Conservation (phyloP, 1,140 invertebrate genomes). For the Epicauta chinensis region DNA sequence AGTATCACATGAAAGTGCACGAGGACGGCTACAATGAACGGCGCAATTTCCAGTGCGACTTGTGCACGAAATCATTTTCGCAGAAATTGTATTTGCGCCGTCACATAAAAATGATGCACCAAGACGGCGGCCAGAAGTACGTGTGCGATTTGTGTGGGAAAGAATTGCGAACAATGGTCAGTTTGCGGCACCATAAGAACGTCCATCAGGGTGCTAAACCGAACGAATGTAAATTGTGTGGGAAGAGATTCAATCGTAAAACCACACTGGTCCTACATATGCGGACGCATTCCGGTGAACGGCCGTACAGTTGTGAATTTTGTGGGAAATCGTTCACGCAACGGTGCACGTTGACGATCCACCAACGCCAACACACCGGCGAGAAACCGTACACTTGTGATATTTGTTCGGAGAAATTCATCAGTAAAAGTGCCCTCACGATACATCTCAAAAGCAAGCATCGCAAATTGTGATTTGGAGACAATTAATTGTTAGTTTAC, state of each 20-base stretch:
- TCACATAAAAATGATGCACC: conserved; percentile 14
- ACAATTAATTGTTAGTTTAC: too few species aligned
- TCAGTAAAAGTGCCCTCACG: conserved; percentile 4
- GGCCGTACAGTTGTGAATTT: conserved; percentile 33
- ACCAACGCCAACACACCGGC: conserved; percentile 2
- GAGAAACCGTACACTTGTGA: conserved; percentile 2
- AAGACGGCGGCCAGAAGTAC: conserved; percentile 10
- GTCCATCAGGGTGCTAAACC: conserved; percentile 2
- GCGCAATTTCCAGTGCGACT: conserved; percentile 44
- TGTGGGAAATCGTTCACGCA: conserved; percentile 15
- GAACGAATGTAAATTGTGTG: background rate
- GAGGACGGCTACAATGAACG: conserved; percentile 26
- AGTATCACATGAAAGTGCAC: conserved; percentile 29
- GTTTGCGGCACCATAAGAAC: background rate
- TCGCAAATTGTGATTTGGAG: background rate
- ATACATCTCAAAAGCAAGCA: conserved; percentile 10
- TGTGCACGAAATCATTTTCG: conserved; percentile 43
- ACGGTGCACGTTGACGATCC: background rate
- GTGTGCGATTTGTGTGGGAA: conserved; percentile 9
- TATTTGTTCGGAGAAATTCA: conserved; percentile 14
- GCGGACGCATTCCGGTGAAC: conserved; percentile 38
- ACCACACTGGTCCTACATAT: conserved; percentile 36
- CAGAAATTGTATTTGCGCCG: conserved; percentile 24
- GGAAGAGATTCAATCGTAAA: background rate
- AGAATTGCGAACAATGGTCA: background rate